Evolutionary conservation across 2,888 invertebrate genomes (phyloP).

Genomic region (Lasioglossum morio): DNA sequence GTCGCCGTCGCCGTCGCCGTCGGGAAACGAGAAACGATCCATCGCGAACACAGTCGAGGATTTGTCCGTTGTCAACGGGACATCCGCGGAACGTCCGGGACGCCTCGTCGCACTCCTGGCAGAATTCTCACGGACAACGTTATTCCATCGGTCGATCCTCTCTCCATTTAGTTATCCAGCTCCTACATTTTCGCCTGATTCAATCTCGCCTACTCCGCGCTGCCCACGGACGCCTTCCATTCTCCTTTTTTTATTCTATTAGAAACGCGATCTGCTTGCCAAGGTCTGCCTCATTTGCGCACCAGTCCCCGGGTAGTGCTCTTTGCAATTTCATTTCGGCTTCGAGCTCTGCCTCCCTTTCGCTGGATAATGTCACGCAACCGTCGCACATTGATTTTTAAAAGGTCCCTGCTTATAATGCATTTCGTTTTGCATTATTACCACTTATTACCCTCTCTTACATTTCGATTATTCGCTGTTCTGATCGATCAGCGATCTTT

Average conservation of each 20-base stretch:
- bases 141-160: constrained; percentile 27
- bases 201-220: neutral
- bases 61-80: constrained; percentile 1
- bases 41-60: constrained; percentile 13
- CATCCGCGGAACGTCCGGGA: neutral
- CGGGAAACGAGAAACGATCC: neutral
- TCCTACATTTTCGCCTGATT: constrained; percentile 4
- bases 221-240: neutral
- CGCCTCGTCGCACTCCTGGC: constrained; percentile 12
- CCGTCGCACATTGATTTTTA: neutral
- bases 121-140: constrained; percentile 40
- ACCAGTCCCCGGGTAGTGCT: neutral
- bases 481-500: too few species aligned
- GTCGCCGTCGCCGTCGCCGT: constrained; percentile 16
- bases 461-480: neutral
- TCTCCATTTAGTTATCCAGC: neutral
- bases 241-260: neutral
- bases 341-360: neutral
- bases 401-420: neutral
- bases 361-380: neutral
- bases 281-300: neutral
- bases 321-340: neutral
- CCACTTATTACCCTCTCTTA: neutral
- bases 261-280: constrained; percentile 5
- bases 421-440: neutral